Percentiles rank a stretch among this genome's conserved stretches.
phyloP scores from a whole-genome alignment of 2,113 vertebrate species.

The Spea multiplicata region DNA sequence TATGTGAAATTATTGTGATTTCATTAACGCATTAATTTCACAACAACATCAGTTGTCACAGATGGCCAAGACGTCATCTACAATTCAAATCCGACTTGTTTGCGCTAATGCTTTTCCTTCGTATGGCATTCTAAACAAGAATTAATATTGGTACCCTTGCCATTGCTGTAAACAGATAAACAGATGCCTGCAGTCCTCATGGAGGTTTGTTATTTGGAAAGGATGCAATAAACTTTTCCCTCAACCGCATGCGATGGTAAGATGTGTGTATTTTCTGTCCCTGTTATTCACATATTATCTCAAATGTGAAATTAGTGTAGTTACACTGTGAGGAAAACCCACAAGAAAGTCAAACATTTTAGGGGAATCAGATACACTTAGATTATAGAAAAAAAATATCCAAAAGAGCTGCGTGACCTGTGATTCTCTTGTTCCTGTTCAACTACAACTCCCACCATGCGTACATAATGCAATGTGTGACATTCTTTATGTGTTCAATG shows the following conservation, averaged over 20 bases:
- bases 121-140: slow-evolving; percentile 85
- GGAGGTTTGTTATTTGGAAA: slow-evolving; percentile 65
- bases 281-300: neutral
- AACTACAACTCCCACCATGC: no score
- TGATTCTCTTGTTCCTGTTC: no score
- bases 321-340: no score
- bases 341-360: no score
- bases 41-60: slow-evolving; percentile 83
- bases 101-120: slow-evolving; percentile 82
- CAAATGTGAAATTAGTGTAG: no score
- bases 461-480: no score
- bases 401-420: no score
- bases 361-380: no score
- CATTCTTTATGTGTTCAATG: no score
- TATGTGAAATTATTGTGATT: slow-evolving; percentile 84
- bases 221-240: slow-evolving; percentile 49
- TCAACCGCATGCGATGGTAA: slow-evolving; percentile 3
- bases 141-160: slow-evolving; percentile 82
- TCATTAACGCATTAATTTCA: slow-evolving; percentile 86
- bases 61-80: slow-evolving; percentile 82
- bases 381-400: no score
- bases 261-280: slow-evolving; percentile 2
- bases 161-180: slow-evolving; percentile 84
- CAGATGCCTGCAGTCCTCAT: slow-evolving; percentile 74
- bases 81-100: slow-evolving; percentile 85